Evolutionary conservation across 2,113 vertebrate genomes (phyloP), one percentile per base, ranked within the genome.

Genomic region (Pollachius pollachius): DNA sequence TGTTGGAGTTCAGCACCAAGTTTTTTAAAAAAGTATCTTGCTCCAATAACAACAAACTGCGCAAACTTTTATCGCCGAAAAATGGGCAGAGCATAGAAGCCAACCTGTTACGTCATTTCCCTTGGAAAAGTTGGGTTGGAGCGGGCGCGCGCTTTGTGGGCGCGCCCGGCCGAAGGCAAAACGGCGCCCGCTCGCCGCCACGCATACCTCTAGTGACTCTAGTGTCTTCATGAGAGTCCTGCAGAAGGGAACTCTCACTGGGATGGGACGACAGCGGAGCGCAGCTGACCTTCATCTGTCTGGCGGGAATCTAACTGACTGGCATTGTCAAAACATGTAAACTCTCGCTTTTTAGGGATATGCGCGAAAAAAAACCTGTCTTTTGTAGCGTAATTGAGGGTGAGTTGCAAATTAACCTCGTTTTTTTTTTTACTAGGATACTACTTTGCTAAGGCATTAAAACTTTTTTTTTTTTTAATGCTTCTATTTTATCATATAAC

Each of bases 91-190:
- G 41, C 0, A 0, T 48, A 11, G 41, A 13, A 48, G 41, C 8
- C 41, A 13, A 1, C 2, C 2, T 9, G 41, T 48, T 7, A 48
- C 86, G 89, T 89, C 88, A 88, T 77, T 82, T 85, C 88, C 88
- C 21, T 62, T 84, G 73, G 77, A 84, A 88, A 85, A 82, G 54
- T 48, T 48, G 41, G 8, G 41, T 48, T 48, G 11, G 41, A 9
- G 41, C 8, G 41, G 11, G 41, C 72, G 71, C 41, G 41, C 41
- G 41, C 41, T 48, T 48, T 56, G 81, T 76, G 59, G 52, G 75
- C 52, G 23, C 72, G 73, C 27, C 9, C 71, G 27, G 78, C 57
- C 37, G 68, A 70, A 52, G 18, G 23, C 60, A 72, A n/a, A 76
- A 48, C 41, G 8, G 41, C 2, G 41, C 41, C 2, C 41, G 41